These are phyloP conservation scores for Urophycis tenuis DNA, from an alignment of 2,797 vertebrate species.

Conservation along the genomic window DNA sequence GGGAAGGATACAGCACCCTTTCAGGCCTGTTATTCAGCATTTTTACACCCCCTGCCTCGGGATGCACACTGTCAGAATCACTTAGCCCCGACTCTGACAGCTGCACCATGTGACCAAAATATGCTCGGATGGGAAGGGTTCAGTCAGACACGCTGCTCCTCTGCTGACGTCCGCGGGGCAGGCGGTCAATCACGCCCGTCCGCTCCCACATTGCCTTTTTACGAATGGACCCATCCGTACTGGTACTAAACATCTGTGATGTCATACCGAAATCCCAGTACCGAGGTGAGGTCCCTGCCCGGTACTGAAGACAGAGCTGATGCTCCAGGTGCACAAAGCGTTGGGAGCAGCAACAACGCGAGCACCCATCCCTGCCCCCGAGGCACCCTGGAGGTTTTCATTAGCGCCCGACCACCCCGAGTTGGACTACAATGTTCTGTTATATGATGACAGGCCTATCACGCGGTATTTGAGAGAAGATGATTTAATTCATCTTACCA, in stretches of 20 bases:
- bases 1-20: not conserved
- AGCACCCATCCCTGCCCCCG: not conserved
- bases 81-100: slow-evolving; percentile 21
- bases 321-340: not conserved
- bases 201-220: slow-evolving; percentile 10
- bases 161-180: slow-evolving; percentile 27
- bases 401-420: not conserved
- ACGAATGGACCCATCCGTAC: not conserved
- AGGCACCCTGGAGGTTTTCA: not conserved
- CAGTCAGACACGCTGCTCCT: slow-evolving; percentile 22
- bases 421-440: not conserved
- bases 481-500: no score
- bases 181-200: slow-evolving; percentile 43
- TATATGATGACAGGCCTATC: not conserved
- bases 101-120: not conserved
- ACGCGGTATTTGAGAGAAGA: no score
- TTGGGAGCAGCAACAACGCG: not conserved
- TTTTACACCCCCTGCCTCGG: not conserved
- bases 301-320: not conserved
- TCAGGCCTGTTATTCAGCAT: not conserved
- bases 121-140: slow-evolving; percentile 9
- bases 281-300: not conserved
- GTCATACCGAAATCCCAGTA: not conserved
- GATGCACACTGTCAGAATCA: slow-evolving; percentile 36
- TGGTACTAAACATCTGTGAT: not conserved